Evolutionary conservation across 2,888 invertebrate species (phyloP), one percentile per base, ranked within the genome.

Genomic region (Oxyteleia sp.): DNA sequence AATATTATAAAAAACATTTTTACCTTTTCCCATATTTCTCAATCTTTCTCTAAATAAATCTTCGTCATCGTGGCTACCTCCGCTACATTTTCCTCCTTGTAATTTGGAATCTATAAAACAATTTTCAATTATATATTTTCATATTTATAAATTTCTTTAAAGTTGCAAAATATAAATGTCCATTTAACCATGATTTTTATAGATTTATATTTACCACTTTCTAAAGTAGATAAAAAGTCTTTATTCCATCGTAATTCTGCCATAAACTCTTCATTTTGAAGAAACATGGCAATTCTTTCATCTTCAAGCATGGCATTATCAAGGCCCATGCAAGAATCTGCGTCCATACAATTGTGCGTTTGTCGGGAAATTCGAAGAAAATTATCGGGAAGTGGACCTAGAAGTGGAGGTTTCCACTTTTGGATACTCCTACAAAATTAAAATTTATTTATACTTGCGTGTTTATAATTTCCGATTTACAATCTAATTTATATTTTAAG

Each of bases 251-350:
- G 94, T 35, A 98, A 94, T 90, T 98, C 97, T 49, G 96, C 95
- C 95, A 98, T 96, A 88, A 98, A 98, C 93, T 98, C 98, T 91
- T 97, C 97, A 90, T 98, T 98, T 92, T 98, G 98, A 71, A 98
- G 94, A 93, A 97, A 96, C 83, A 98, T 95, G 0, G 98, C 98
- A 84, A 97, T 96, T 85, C 96, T 95, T 91, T 98, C 98, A 91
- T 98, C 98, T 85, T 98, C 98, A 90, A 98, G 94, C 87, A 96
- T 96, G n/a, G 89, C 85, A 83, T 85, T 90, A 7, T 93, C 93
- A 18, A 89, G 88, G 2, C 75, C 85, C 82, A 89, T 74, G 64
- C 86, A 89, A 16, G 78, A 78, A 64, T 82, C 75, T 4, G 59
- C 75, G 0, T 93, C 92, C 2, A 84, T 57, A 15, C 81, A 82